Conservation (phyloP, 1,140 invertebrate species). For the Fopius arisanus region DNA sequence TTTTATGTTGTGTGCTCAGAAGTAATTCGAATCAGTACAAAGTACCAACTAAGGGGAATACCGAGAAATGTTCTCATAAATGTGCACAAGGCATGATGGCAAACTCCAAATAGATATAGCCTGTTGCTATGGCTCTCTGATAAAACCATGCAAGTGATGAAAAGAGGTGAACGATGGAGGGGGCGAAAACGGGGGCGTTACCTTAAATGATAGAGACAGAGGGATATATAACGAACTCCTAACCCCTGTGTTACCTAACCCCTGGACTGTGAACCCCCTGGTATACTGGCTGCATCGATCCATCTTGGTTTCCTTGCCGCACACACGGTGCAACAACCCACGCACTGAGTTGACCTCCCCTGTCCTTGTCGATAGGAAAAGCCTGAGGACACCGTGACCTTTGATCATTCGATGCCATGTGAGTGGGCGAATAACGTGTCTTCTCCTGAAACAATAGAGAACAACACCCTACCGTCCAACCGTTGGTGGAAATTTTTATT, state of each 20-base stretch:
- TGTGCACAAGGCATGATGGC: too few relatives aligned
- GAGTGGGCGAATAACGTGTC: background rate
- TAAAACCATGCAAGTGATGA: background rate
- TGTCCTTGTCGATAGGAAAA: conserved; percentile 39
- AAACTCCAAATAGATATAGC: conserved; percentile 41
- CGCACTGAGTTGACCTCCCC: conserved; percentile 52
- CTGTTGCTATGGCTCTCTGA: conserved; percentile 46
- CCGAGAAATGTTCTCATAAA: too few relatives aligned
- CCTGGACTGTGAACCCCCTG: conserved; percentile 19
- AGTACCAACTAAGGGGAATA: too few relatives aligned
- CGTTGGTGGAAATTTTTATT: too few relatives aligned
- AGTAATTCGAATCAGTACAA: too few relatives aligned
- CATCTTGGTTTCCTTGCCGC: conserved; percentile 36
- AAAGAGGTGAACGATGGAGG: background rate
- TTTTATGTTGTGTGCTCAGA: too few relatives aligned
- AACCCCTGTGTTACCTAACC: background rate
- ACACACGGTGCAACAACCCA: conserved; percentile 60
- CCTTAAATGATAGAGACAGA: too few relatives aligned
- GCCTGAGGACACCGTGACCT: conserved; percentile 37
- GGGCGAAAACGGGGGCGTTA: too few relatives aligned
- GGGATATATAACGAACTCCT: background rate
- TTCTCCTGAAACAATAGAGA: too few relatives aligned
- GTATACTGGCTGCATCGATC: conserved; percentile 52
- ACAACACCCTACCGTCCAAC: too few relatives aligned
- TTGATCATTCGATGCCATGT: conserved; percentile 26